Evolutionary conservation across 2,113 vertebrate species (phyloP).

Genomic region (Lutjanus erythropterus): DNA sequence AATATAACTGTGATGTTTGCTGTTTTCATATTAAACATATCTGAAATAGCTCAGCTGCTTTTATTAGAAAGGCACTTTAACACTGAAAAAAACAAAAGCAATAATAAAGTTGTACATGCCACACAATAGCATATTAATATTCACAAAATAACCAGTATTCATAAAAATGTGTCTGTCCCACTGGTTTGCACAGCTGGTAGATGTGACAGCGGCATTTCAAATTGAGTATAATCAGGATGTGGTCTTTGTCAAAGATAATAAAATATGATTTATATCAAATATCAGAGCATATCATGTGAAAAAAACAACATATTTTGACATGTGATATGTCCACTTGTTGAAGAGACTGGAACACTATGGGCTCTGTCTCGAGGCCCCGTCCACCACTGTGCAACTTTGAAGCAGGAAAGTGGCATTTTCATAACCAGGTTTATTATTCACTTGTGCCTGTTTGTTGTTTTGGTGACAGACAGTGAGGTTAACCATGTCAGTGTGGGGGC

Average conservation of each 20-base stretch:
- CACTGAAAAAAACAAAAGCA: not conserved
- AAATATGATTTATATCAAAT: not conserved
- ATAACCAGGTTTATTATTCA: conserved; percentile 22
- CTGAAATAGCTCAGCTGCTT: not conserved
- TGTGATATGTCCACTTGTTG: not conserved
- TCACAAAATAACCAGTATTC: conserved; percentile 6
- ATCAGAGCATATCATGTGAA: not conserved
- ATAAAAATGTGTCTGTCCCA: not conserved
- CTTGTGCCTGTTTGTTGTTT: conserved; percentile 41
- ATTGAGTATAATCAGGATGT: not conserved
- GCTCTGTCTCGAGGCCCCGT: not conserved
- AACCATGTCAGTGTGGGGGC: conserved; percentile 28
- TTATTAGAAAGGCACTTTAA: conserved; percentile 5
- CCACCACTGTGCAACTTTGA: not conserved
- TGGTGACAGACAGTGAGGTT: conserved; percentile 18
- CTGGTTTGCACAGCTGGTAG: conserved; percentile 15
- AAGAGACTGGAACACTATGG: not conserved
- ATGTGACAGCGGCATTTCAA: not conserved
- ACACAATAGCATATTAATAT: conserved; percentile 3
- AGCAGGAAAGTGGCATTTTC: not conserved
- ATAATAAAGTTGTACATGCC: conserved; percentile 3
- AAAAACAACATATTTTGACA: not conserved
- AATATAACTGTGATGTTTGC: conserved; percentile 4
- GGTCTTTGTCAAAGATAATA: not conserved
- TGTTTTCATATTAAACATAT: conserved; percentile 9